Percentiles rank a stretch among this genome's conserved stretches.
phyloP scores from a whole-genome alignment of 1,140 invertebrate genomes.

The Drosophila ohnishii region DNA sequence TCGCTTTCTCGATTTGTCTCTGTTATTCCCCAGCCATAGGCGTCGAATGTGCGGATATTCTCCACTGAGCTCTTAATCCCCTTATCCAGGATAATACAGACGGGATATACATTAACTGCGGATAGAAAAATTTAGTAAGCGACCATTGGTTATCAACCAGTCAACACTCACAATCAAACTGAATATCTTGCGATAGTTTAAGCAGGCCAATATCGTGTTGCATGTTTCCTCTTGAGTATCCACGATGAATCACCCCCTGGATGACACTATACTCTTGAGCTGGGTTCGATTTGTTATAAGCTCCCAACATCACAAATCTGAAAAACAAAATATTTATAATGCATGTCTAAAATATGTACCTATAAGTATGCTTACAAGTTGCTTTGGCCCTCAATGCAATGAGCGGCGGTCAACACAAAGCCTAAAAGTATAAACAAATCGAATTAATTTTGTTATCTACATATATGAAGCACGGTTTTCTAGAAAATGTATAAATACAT shows the following conservation, averaged over 20 bases:
- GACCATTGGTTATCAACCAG: too few species aligned
- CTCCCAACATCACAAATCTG: conserved; percentile 7
- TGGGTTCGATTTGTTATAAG: background rate
- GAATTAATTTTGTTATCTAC: background rate
- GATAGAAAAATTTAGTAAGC: background rate
- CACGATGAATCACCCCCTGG: background rate
- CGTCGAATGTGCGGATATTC: accelerated
- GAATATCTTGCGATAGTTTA: background rate
- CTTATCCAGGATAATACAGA: background rate
- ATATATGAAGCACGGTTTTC: background rate
- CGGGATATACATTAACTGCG: background rate
- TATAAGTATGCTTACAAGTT: background rate
- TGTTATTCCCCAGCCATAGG: conserved; percentile 10
- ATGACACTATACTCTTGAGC: background rate
- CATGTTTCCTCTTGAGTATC: accelerated
- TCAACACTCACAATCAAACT: background rate
- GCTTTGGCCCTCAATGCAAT: background rate
- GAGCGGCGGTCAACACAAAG: conserved; percentile 26
- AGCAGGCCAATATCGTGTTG: conserved; percentile 12
- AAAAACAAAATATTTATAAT: background rate
- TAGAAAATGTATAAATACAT: background rate
- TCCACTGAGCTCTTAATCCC: background rate
- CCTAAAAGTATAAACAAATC: background rate
- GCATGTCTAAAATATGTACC: background rate
- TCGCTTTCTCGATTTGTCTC: accelerated